phyloP scores from a whole-genome alignment of 2,113 vertebrate species.

The Chionomys nivalis region DNA sequence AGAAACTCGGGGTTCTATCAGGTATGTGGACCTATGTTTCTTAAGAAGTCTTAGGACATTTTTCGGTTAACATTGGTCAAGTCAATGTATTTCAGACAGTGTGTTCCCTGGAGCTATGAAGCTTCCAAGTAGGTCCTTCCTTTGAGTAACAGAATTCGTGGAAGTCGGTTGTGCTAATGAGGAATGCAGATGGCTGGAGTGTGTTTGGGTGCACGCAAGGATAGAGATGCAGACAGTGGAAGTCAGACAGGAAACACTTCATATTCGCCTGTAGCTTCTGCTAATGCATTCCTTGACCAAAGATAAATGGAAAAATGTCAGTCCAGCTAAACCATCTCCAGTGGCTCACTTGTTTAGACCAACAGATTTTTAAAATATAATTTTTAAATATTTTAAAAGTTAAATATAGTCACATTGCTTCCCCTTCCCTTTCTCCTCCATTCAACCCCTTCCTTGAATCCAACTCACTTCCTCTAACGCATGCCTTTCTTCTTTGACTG shows the following conservation, averaged over 20 bases:
- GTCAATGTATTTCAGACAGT: constrained; percentile 49
- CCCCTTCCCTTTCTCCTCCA: background rate
- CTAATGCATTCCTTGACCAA: background rate
- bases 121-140: constrained; percentile 50
- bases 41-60: constrained; percentile 53
- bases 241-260: background rate
- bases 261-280: background rate
- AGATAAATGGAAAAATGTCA: constrained; percentile 45
- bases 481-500: background rate
- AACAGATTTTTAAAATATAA: background rate
- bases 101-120: constrained; percentile 38
- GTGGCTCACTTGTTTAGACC: background rate
- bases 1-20: background rate
- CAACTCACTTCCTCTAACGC: background rate
- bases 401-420: background rate
- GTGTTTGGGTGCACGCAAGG: background rate
- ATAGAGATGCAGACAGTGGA: background rate
- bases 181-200: background rate
- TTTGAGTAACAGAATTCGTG: background rate
- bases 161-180: background rate
- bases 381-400: background rate
- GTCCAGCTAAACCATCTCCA: background rate
- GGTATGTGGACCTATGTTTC: constrained; percentile 23
- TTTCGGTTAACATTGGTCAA: background rate
- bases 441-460: no score